Conservation (phyloP, 2,888 invertebrate genomes). For the Ethmia dodecea region DNA sequence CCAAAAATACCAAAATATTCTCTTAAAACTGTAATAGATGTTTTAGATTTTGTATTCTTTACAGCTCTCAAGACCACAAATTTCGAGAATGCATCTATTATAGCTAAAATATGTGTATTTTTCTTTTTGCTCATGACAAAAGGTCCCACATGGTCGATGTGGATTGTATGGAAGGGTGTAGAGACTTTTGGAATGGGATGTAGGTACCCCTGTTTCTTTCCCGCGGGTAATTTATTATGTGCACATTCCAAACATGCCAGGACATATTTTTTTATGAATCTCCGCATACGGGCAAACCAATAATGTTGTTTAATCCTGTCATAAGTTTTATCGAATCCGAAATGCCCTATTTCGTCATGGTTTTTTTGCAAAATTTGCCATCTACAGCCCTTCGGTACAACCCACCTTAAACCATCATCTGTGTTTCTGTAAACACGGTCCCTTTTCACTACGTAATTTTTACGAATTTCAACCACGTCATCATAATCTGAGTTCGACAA, state of each 20-base stretch:
- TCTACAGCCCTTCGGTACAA: slow-evolving; percentile 29
- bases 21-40: not conserved
- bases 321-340: slow-evolving; percentile 35
- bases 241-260: slow-evolving; percentile 41
- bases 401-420: slow-evolving; percentile 23
- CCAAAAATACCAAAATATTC: not conserved
- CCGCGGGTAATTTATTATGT: slow-evolving; percentile 29
- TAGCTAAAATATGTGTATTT: slow-evolving; percentile 33
- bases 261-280: slow-evolving; percentile 41
- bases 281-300: slow-evolving; percentile 44
- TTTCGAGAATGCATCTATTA: slow-evolving; percentile 43
- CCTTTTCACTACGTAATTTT: slow-evolving; percentile 15
- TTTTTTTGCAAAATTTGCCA: slow-evolving; percentile 29
- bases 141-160: slow-evolving; percentile 48
- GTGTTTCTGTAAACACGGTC: slow-evolving; percentile 9
- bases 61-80: slow-evolving; percentile 30
- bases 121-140: slow-evolving; percentile 31
- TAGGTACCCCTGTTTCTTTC: slow-evolving; percentile 26
- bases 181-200: slow-evolving; percentile 39
- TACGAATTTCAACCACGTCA: slow-evolving; percentile 11
- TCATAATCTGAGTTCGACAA: not conserved
- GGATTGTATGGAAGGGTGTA: slow-evolving; percentile 41
- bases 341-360: slow-evolving; percentile 44
- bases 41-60: slow-evolving; percentile 7
- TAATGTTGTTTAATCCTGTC: slow-evolving; percentile 30